Percentiles rank a stretch among this genome's conserved stretches.
phyloP scores from a whole-genome alignment of 2,888 invertebrate species.

The Reticulitermes lucifugus region DNA sequence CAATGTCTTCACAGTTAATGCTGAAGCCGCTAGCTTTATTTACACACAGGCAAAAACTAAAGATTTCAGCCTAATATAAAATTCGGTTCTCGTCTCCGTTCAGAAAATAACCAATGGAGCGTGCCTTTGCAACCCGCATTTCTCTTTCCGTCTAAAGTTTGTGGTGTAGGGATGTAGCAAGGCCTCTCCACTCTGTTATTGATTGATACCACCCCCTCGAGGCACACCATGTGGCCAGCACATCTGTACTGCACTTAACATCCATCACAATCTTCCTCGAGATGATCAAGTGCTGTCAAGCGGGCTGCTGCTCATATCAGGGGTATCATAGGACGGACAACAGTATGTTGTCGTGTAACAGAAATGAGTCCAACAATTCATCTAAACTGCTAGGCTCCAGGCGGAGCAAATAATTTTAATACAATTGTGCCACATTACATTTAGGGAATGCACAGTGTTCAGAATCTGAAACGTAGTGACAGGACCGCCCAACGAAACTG shows the following conservation, averaged over 20 bases:
- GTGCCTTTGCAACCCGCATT: slow-evolving; percentile 1
- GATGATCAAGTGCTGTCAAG: slow-evolving; percentile 18
- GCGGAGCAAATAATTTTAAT: too few species aligned
- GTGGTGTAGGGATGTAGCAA: background rate
- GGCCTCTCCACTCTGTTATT: slow-evolving; percentile 11
- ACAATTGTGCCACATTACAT: too few species aligned
- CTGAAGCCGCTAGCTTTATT: background rate
- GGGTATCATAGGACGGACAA: background rate
- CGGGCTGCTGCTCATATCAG: background rate
- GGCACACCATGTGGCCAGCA: background rate
- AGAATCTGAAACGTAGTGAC: too few species aligned
- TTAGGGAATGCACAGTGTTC: too few species aligned
- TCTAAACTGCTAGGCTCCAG: too few species aligned
- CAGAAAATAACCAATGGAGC: slow-evolving; percentile 12
- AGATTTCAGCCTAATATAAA: background rate
- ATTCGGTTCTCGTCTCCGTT: slow-evolving; percentile 5
- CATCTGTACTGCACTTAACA: slow-evolving; percentile 25
- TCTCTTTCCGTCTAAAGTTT: background rate
- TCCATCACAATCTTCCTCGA: slow-evolving; percentile 10
- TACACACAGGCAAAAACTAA: background rate
- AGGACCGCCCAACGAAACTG: too few species aligned
- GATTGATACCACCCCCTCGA: slow-evolving; percentile 2
- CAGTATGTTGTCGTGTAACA: background rate
- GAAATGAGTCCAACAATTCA: too few species aligned
- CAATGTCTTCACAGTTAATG: background rate